A percentile compares a stretch with the other conserved stretches of the same genome.
These are phyloP conservation scores for Dromaius novaehollandiae DNA, from an alignment of 2,113 vertebrate species.

Conservation along the genomic window DNA sequence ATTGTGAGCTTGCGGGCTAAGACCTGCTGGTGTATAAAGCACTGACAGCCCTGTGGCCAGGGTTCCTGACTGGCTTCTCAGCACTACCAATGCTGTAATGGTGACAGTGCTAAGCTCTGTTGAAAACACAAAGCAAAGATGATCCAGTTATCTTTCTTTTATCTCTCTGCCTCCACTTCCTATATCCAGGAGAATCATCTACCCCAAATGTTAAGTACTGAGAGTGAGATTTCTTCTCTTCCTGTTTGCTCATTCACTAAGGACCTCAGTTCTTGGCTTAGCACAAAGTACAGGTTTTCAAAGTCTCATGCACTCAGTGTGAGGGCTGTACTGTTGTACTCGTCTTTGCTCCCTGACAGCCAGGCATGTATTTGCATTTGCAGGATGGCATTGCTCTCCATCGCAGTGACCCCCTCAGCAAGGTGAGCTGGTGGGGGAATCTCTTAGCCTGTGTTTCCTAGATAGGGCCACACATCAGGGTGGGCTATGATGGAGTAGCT, in stretches of 20 bases:
- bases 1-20: background rate
- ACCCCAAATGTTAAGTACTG: background rate
- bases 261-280: background rate
- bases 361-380: background rate
- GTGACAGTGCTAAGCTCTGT: background rate
- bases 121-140: background rate
- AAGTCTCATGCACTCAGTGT: background rate
- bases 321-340: background rate
- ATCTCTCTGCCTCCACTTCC: background rate
- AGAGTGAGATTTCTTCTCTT: background rate
- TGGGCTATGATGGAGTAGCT: background rate
- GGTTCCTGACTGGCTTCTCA: background rate
- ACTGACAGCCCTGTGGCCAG: background rate
- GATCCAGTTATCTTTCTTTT: rapidly evolving
- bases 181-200: background rate
- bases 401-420: too few species aligned
- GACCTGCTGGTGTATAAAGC: background rate
- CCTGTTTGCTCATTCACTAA: background rate
- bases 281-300: background rate
- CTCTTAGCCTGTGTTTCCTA: too few species aligned
- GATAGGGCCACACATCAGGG: too few species aligned
- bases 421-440: background rate
- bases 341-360: background rate
- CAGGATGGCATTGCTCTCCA: background rate
- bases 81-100: background rate